Percentiles rank a stretch among this genome's conserved stretches.
Conservation (phyloP, 2,888 invertebrate species). For the Meta bourneti region DNA sequence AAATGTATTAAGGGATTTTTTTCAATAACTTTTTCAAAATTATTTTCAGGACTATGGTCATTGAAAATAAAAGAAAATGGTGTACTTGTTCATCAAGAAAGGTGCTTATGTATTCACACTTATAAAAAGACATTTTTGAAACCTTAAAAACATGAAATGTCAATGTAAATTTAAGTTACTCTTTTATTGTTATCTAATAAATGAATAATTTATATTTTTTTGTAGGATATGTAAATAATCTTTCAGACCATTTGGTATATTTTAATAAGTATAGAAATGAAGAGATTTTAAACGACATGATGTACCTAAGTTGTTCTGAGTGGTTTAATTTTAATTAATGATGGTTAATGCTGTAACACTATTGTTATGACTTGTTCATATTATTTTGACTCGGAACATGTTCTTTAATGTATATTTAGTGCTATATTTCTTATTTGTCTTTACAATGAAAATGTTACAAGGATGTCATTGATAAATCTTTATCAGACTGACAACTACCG, state of each 20-base stretch:
- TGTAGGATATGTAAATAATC: conserved; percentile 49
- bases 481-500: too few species aligned
- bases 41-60: conserved; percentile 53
- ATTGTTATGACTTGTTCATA: too few species aligned
- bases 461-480: too few species aligned
- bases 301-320: too few species aligned
- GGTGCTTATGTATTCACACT: conserved; percentile 21
- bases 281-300: too few species aligned
- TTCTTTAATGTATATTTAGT: too few species aligned
- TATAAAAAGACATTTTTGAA: background rate
- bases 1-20: background rate
- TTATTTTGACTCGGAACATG: too few species aligned
- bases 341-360: too few species aligned
- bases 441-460: too few species aligned
- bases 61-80: conserved; percentile 4
- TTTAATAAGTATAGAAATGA: too few species aligned
- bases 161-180: background rate
- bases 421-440: too few species aligned
- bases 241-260: background rate
- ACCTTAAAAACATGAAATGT: background rate
- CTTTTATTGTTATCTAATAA: conserved; percentile 8
- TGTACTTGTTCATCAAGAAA: background rate
- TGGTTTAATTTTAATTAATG: too few species aligned
- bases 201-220: background rate
- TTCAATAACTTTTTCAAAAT: conserved; percentile 3